Evolutionary conservation across 2,888 invertebrate genomes (phyloP).

Genomic region (Cabera pusaria): DNA sequence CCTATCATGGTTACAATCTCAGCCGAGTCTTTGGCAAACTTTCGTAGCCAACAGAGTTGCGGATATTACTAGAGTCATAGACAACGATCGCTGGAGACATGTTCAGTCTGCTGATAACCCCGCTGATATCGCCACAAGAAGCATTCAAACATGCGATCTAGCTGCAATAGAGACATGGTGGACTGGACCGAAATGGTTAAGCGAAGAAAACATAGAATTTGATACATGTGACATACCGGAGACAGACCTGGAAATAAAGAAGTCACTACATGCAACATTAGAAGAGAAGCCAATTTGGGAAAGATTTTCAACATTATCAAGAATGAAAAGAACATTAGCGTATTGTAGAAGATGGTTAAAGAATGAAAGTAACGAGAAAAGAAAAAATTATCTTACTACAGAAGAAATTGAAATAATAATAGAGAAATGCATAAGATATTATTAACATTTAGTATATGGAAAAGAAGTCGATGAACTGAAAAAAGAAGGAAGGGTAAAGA

Average conservation of each 20-base stretch:
- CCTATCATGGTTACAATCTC: slow-evolving; percentile 23
- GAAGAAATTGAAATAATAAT: slow-evolving; percentile 1
- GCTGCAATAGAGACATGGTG: slow-evolving; percentile 9
- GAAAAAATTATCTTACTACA: slow-evolving; percentile 16
- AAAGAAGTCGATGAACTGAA: too few relatives aligned
- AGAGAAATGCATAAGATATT: too few relatives aligned
- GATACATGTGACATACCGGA: too few relatives aligned
- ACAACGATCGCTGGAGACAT: slow-evolving; percentile 18
- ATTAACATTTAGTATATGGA: too few relatives aligned
- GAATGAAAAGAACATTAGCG: slow-evolving; percentile 16
- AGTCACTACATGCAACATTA: too few relatives aligned
- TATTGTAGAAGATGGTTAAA: slow-evolving; percentile 17
- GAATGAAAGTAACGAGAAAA: slow-evolving; percentile 2
- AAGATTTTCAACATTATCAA: slow-evolving; percentile 17
- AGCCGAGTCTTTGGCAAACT: slow-evolving; percentile 20
- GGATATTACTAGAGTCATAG: background rate
- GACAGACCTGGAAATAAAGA: too few relatives aligned
- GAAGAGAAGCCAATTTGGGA: slow-evolving; percentile 9
- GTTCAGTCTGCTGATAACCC: slow-evolving; percentile 17
- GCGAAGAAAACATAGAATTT: too few relatives aligned
- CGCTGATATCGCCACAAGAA: slow-evolving; percentile 24
- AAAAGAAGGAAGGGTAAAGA: slow-evolving; percentile 5
- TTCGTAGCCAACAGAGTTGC: slow-evolving; percentile 3
- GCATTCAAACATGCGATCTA: slow-evolving; percentile 3
- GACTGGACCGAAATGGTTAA: slow-evolving; percentile 8